Evolutionary conservation across 2,797 vertebrate genomes (phyloP).

Genomic region (Leucoraja ocellata): DNA sequence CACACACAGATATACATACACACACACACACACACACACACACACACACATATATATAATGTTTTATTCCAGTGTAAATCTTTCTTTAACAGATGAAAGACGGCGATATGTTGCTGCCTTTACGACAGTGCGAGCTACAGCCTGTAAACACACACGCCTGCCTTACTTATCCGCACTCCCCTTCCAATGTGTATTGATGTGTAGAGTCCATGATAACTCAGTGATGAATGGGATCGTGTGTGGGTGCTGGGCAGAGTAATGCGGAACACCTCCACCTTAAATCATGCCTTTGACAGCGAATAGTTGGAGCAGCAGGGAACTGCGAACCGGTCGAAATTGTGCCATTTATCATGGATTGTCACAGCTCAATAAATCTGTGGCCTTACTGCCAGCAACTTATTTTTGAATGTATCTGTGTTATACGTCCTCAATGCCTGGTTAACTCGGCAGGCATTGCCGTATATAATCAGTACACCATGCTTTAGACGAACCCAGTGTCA

Average conservation of each 20-base stretch:
- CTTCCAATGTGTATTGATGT: neutral
- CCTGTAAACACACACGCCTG: neutral
- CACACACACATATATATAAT: too few species aligned
- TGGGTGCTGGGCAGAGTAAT: neutral
- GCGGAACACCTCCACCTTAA: neutral
- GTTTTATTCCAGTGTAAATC: neutral
- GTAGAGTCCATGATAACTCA: neutral
- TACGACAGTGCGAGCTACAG: neutral
- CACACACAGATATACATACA: too few species aligned
- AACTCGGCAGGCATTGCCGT: neutral
- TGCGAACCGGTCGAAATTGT: neutral
- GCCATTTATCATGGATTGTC: neutral
- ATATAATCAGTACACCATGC: too few species aligned
- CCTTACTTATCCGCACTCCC: neutral
- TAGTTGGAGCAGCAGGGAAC: neutral
- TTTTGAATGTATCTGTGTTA: neutral
- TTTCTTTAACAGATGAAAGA: neutral
- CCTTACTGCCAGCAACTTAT: neutral
- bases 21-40: too few species aligned
- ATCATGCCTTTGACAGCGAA: neutral
- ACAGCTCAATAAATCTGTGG: neutral
- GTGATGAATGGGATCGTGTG: neutral
- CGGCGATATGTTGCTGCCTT: neutral
- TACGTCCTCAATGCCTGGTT: too few species aligned
- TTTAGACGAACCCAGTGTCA: too few species aligned